phyloP scores from a whole-genome alignment of 2,113 vertebrate species.

The Cyrtonyx montezumae region DNA sequence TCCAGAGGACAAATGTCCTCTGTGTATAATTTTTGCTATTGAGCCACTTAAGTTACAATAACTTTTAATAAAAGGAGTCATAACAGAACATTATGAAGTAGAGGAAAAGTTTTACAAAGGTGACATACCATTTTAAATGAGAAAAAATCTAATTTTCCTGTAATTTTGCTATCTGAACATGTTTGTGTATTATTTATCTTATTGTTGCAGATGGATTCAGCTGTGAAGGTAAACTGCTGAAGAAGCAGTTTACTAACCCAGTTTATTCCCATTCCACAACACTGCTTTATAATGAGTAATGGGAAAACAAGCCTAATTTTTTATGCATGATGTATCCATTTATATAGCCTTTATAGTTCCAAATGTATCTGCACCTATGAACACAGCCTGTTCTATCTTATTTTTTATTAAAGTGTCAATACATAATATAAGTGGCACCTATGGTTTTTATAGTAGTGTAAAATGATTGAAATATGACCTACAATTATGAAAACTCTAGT shows the following conservation, averaged over 20 bases:
- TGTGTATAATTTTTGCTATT: conserved; percentile 8
- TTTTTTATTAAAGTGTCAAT: background rate
- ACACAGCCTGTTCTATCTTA: background rate
- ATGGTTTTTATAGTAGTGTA: background rate
- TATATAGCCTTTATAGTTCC: background rate
- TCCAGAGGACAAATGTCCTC: background rate
- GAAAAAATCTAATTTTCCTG: conserved; percentile 20
- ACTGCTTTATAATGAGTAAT: conserved; percentile 58
- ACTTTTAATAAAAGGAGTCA: background rate
- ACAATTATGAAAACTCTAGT: background rate
- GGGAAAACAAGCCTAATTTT: conserved; percentile 52
- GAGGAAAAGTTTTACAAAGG: conserved; percentile 9
- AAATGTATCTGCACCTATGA: background rate
- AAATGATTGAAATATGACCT: background rate
- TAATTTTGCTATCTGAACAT: conserved; percentile 39
- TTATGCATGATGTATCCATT: conserved; percentile 38
- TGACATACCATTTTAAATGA: background rate
- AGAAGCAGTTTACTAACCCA: conserved; percentile 53
- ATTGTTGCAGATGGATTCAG: conserved; percentile 40
- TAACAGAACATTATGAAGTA: background rate
- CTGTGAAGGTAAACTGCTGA: conserved; percentile 60
- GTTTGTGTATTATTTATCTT: conserved; percentile 49
- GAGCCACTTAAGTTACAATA: background rate
- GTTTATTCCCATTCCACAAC: conserved; percentile 44
- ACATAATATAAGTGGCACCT: background rate